A percentile compares a stretch with the other conserved stretches of the same genome.
These are phyloP conservation scores for Babylonia areolata DNA, from an alignment of 1,140 invertebrate species.

Conservation along the genomic window DNA sequence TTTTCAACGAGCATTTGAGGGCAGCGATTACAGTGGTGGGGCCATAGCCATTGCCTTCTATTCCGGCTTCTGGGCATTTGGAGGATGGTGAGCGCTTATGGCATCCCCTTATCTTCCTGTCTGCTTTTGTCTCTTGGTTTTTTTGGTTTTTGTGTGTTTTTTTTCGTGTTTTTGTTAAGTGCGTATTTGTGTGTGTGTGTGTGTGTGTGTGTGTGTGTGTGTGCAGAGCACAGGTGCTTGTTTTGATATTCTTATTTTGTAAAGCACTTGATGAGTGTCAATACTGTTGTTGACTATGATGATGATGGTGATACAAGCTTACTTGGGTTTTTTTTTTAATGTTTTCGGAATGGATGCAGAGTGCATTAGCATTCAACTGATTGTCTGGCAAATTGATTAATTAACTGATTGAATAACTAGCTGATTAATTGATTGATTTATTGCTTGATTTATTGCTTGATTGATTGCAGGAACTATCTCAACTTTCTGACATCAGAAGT, in stretches of 20 bases:
- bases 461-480: slow-evolving; percentile 74
- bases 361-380: too few species aligned
- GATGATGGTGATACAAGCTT: too few species aligned
- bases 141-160: not conserved
- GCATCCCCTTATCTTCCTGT: not conserved
- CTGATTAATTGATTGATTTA: too few species aligned
- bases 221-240: not conserved
- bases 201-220: not conserved
- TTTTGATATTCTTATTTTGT: not conserved
- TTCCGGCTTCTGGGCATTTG: slow-evolving; percentile 98
- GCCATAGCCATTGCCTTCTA: slow-evolving; percentile 97
- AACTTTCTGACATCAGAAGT: slow-evolving; percentile 87
- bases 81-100: slow-evolving; percentile 85
- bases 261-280: too few species aligned
- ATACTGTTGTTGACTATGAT: too few species aligned
- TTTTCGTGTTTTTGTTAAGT: not conserved
- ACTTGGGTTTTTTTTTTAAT: too few species aligned
- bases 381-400: too few species aligned
- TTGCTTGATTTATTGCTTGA: not conserved
- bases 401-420: too few species aligned
- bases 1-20: slow-evolving; percentile 89
- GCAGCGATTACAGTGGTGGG: slow-evolving; percentile 91
- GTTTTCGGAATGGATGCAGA: too few species aligned
- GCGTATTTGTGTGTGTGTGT: slow-evolving; percentile 5
- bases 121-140: not conserved